Evolutionary conservation across 2,113 vertebrate genomes (phyloP).

Genomic region (Malurus alboscapulatus): DNA sequence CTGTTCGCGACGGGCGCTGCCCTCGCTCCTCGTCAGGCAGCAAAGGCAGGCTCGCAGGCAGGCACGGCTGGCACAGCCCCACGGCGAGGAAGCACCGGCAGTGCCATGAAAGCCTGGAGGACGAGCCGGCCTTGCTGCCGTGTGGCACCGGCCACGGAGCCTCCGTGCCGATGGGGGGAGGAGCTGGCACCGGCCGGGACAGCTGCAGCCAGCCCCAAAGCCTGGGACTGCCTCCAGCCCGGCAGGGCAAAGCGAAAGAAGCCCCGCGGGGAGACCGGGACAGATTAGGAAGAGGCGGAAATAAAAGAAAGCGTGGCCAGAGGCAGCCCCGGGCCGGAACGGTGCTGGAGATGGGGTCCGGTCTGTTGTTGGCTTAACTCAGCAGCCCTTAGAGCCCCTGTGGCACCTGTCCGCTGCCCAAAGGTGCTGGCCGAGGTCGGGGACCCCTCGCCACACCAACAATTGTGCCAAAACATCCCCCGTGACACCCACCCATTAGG

Average conservation of each 20-base stretch:
- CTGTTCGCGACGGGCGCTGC: rapidly evolving
- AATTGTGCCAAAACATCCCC: neutral
- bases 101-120: neutral
- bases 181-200: neutral
- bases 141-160: neutral
- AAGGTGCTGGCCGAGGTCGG: rapidly evolving
- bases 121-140: neutral
- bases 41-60: neutral
- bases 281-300: neutral
- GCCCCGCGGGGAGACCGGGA: rapidly evolving
- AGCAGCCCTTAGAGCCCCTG: rapidly evolving
- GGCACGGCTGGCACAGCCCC: neutral
- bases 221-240: neutral
- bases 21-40: neutral
- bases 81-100: rapidly evolving
- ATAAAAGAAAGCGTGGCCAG: neutral
- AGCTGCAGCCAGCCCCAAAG: neutral
- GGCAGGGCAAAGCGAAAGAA: rapidly evolving
- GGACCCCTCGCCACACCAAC: rapidly evolving
- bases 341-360: rapidly evolving
- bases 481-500: rapidly evolving
- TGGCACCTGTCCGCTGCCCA: neutral
- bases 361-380: neutral
- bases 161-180: neutral
- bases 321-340: neutral